Evolutionary conservation across 2,888 invertebrate genomes (phyloP), one percentile per base, ranked within the genome.

Genomic region (Pyrocoelia pectoralis): DNA sequence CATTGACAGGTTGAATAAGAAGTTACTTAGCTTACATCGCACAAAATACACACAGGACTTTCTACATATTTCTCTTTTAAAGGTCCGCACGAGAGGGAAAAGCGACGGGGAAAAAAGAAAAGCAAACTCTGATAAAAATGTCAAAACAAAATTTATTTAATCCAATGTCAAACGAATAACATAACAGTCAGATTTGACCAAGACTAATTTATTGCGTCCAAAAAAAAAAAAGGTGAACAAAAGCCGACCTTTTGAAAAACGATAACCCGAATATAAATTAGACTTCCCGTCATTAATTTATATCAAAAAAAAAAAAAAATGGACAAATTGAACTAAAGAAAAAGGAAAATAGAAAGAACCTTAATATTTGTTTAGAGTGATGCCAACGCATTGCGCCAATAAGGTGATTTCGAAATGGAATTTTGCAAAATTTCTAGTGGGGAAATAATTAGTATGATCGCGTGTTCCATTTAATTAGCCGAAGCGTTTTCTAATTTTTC

Each of bases 201-300:
- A 33, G 33, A 33, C 33, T 33, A 33, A 33, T 33, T n/a, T 33
- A 33, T 33, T 33, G 33, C 33, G 10, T 33, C n/a, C n/a, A n/a
- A 8, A n/a, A n/a, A n/a, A n/a, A n/a, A n/a, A n/a, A n/a, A n/a
- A 33, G 33, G 33, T 33, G 33, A n/a, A 33, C n/a, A 33, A 33
- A 33, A 33, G 33, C n/a, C 33, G n/a, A 33, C 10, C 33, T 33
- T n/a, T 33, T 33, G 33, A n/a, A 33, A 33, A 33, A 33, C 33
- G 33, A n/a, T 33, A 33, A 33, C 33, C 33, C n/a, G 33, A 33
- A 33, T 33, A 33, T 33, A 33, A 33, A 33, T 33, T 33, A 33
- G 33, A n/a, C 24, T 33, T 33, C 9, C 8, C 33, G n/a, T 33
- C n/a, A 33, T 33, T 33, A 33, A 33, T 33, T 8, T 33, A 33